Conservation (phyloP, 2,888 invertebrate genomes). For the Mythimna vitellina region DNA sequence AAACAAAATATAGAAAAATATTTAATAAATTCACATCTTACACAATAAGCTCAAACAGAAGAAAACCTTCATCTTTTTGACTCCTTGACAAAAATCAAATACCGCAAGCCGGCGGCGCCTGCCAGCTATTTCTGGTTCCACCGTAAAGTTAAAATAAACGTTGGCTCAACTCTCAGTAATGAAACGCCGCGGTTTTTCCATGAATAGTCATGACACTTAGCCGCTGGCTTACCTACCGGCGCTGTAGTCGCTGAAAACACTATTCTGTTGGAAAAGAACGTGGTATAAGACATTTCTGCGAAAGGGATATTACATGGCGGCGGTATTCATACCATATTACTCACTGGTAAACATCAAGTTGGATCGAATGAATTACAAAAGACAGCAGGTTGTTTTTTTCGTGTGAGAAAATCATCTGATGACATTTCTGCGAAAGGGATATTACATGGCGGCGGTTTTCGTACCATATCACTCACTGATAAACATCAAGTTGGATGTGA, state of each 20-base stretch:
- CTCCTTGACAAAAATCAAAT: constrained; percentile 39
- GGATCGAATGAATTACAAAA: too few relatives aligned
- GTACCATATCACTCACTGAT: too few relatives aligned
- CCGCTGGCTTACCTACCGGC: constrained; percentile 64
- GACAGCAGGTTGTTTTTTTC: too few relatives aligned
- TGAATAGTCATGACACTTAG: constrained; percentile 84
- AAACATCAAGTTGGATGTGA: too few relatives aligned
- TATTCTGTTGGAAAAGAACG: constrained; percentile 30
- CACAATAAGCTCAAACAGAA: neutral
- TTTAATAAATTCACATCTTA: neutral
- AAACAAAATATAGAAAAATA: neutral
- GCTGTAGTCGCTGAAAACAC: constrained; percentile 50
- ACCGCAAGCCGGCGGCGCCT: constrained; percentile 9
- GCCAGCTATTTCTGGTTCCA: constrained; percentile 40
- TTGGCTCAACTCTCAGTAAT: constrained; percentile 71
- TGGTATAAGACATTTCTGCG: constrained; percentile 38
- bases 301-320: neutral
- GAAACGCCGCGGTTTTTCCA: constrained; percentile 82
- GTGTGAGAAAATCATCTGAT: too few relatives aligned
- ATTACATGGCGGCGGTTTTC: neutral
- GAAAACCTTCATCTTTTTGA: neutral
- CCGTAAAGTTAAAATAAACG: constrained; percentile 64
- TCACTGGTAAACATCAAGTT: too few relatives aligned
- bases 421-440: constrained; percentile 8
- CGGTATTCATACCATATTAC: neutral